Conservation (phyloP, 2,113 vertebrate species). For the Elephantulus edwardii region DNA sequence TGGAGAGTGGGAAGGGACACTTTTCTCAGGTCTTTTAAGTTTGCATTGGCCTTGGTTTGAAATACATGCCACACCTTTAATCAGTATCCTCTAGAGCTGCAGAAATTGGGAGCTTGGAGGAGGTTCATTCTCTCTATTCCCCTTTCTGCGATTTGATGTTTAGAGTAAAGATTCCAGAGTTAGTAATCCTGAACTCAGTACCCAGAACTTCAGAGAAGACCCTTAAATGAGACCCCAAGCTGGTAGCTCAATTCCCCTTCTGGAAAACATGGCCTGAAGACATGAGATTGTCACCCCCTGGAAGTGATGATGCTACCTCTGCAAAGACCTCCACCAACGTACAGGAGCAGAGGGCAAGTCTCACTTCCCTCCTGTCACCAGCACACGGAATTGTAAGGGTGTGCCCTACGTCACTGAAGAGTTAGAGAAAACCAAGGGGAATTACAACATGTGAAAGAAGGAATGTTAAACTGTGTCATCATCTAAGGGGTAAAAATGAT, state of each 20-base stretch:
- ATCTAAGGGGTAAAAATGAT: neutral
- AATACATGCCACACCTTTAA: conserved; percentile 58
- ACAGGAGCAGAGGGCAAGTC: neutral
- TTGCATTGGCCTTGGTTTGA: conserved; percentile 55
- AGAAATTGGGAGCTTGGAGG: conserved; percentile 25
- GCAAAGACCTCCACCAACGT: neutral
- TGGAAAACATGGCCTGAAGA: neutral
- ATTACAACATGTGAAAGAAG: conserved; percentile 57
- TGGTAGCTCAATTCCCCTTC: neutral
- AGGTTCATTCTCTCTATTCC: conserved; percentile 39
- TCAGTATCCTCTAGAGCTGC: conserved; percentile 51
- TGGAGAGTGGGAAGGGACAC: conserved; percentile 47
- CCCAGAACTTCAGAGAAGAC: neutral
- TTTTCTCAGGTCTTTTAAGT: conserved; percentile 56
- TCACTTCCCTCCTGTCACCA: neutral
- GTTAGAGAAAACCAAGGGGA: conserved; percentile 30
- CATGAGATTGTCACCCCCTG: neutral
- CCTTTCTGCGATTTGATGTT: conserved; percentile 46
- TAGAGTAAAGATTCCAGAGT: conserved; percentile 7
- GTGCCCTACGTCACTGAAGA: conserved; percentile 16
- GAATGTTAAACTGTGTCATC: conserved; percentile 64
- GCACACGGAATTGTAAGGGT: neutral
- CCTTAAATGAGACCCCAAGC: neutral
- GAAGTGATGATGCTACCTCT: neutral
- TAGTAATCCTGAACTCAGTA: conserved; percentile 1